phyloP scores from a whole-genome alignment of 2,113 vertebrate species.

The Pseudopipra pipra region DNA sequence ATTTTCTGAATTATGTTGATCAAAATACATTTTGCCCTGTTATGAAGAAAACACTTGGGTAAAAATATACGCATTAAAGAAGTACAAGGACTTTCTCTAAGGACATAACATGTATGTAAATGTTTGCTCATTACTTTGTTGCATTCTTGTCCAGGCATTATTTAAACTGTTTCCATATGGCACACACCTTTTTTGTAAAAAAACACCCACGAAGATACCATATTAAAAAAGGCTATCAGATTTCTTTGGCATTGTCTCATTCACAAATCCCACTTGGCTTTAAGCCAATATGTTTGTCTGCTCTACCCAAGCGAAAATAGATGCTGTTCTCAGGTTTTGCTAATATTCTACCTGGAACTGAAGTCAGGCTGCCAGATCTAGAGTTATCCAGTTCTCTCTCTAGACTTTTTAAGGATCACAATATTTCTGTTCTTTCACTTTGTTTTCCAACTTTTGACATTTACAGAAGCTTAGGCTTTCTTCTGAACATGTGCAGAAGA shows the following conservation, averaged over 20 bases:
- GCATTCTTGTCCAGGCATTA: background rate
- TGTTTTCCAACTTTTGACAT: background rate
- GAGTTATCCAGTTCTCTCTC: slow-evolving; percentile 24
- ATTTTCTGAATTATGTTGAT: background rate
- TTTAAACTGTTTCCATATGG: slow-evolving; percentile 28
- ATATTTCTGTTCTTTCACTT: background rate
- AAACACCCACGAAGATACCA: slow-evolving; percentile 24
- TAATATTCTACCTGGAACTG: slow-evolving; percentile 67
- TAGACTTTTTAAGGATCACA: background rate
- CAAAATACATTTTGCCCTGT: background rate
- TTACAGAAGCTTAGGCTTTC: background rate
- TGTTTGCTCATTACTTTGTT: background rate
- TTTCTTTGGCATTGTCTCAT: slow-evolving; percentile 28
- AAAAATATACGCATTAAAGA: background rate
- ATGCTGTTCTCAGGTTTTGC: slow-evolving; percentile 44
- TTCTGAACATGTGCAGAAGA: background rate
- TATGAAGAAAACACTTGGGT: background rate
- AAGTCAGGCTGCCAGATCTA: slow-evolving; percentile 42
- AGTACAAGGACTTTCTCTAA: background rate
- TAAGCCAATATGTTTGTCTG: slow-evolving; percentile 3
- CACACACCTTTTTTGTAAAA: slow-evolving; percentile 19
- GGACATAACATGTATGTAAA: background rate
- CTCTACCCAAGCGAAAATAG: slow-evolving; percentile 58
- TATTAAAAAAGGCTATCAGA: slow-evolving; percentile 13
- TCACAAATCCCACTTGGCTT: slow-evolving; percentile 32